Percentiles rank a stretch among this genome's conserved stretches.
These are phyloP conservation scores for Myiagra hebetior DNA, from an alignment of 2,113 vertebrate genomes.

Conservation along the genomic window DNA sequence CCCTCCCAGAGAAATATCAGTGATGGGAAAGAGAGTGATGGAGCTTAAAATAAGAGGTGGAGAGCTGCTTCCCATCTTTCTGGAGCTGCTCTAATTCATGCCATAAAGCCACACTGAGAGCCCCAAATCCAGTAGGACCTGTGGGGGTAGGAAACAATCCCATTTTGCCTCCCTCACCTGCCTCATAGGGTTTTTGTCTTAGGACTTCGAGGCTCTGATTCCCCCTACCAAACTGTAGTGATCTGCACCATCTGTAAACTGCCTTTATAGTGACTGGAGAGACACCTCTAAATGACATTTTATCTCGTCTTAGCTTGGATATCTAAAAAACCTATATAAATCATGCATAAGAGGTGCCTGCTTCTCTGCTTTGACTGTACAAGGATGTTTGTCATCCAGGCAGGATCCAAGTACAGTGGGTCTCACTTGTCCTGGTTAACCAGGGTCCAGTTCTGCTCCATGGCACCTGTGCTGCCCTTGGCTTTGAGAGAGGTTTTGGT, in stretches of 20 bases:
- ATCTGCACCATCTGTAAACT: background rate
- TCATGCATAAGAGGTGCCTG: background rate
- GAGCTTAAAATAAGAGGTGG: background rate
- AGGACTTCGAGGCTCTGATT: background rate
- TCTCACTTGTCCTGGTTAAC: background rate
- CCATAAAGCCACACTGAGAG: background rate
- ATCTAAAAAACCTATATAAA: background rate
- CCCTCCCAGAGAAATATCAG: accelerated
- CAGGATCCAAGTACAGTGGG: background rate
- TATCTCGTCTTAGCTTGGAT: background rate
- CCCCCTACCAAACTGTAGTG: background rate
- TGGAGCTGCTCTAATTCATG: background rate
- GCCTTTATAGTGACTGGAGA: background rate
- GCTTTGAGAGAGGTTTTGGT: background rate
- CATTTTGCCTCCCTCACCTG: background rate
- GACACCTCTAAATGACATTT: background rate
- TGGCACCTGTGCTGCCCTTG: background rate
- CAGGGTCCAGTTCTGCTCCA: background rate
- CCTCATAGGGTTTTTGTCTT: background rate
- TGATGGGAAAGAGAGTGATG: background rate
- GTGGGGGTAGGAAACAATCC: background rate
- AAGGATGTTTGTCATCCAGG: background rate
- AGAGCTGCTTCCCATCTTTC: background rate
- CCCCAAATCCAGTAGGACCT: background rate
- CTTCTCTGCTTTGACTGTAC: background rate